Evolutionary conservation across 2,888 invertebrate species (phyloP).

Genomic region (Ochropleura plecta): DNA sequence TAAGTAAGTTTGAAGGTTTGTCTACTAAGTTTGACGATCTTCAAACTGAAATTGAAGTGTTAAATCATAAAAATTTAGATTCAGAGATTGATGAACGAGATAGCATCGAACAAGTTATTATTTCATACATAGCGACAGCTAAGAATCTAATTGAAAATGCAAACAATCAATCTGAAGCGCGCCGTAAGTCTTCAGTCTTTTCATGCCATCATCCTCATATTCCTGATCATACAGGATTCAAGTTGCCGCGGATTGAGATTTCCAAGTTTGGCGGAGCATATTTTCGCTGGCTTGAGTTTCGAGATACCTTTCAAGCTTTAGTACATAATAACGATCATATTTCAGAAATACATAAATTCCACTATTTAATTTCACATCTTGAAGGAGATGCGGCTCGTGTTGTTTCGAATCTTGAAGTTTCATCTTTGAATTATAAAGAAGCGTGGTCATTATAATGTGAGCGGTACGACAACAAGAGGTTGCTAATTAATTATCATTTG

Average conservation of each 20-base stretch:
- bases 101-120: slow-evolving; percentile 21
- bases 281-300: slow-evolving; percentile 39
- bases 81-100: slow-evolving; percentile 31
- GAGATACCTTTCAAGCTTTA: slow-evolving; percentile 52
- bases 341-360: slow-evolving; percentile 47
- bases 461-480: slow-evolving; percentile 23
- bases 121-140: slow-evolving; percentile 14
- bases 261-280: slow-evolving; percentile 46
- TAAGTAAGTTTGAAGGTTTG: slow-evolving; percentile 23
- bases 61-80: slow-evolving; percentile 10
- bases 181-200: neutral
- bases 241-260: slow-evolving; percentile 52
- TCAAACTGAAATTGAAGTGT: slow-evolving; percentile 22
- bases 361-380: slow-evolving; percentile 51
- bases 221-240: slow-evolving; percentile 24
- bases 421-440: slow-evolving; percentile 1
- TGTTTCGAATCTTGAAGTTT: slow-evolving; percentile 56
- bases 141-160: slow-evolving; percentile 17
- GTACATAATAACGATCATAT: slow-evolving; percentile 51
- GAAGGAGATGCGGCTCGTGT: slow-evolving; percentile 56
- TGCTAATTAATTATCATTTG: slow-evolving; percentile 10
- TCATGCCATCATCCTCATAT: slow-evolving; percentile 12
- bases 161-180: slow-evolving; percentile 9
- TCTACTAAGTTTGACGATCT: slow-evolving; percentile 14
- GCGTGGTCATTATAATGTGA: slow-evolving; percentile 54